Evolutionary conservation across 1,140 invertebrate species (phyloP).

Genomic region (Elymnias hypermnestra): DNA sequence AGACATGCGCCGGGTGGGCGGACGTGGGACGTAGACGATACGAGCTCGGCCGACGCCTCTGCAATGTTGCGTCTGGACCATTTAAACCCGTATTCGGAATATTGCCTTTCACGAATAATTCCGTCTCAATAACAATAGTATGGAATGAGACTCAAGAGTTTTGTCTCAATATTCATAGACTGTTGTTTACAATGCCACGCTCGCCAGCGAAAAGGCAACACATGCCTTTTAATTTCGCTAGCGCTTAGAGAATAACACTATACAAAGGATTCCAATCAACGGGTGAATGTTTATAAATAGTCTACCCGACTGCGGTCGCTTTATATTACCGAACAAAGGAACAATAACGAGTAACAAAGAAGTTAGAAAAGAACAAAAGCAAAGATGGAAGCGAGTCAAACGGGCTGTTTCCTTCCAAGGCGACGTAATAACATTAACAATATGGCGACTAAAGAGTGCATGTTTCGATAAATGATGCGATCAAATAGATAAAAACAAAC

Average conservation of each 20-base stretch:
- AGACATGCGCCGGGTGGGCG: constrained; percentile 44
- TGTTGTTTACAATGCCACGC: constrained; percentile 1
- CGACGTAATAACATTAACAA: constrained; percentile 64
- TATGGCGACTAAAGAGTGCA: constrained; percentile 41
- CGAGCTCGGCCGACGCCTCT: constrained; percentile 40
- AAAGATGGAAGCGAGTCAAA: constrained; percentile 55
- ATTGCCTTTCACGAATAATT: constrained; percentile 42
- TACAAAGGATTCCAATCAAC: constrained; percentile 54
- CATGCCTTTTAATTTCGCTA: constrained; percentile 24
- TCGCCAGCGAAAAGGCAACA: neutral
- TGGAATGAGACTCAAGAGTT: neutral
- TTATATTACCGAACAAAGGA: constrained; percentile 59
- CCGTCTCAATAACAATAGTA: constrained; percentile 22
- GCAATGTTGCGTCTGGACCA: constrained; percentile 39
- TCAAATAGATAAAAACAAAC: too few species aligned
- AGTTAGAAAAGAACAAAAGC: constrained; percentile 68
- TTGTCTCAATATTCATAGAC: neutral
- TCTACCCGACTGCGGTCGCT: constrained; percentile 37
- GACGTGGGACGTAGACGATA: constrained; percentile 45
- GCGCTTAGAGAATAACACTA: constrained; percentile 32
- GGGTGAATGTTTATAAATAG: constrained; percentile 60
- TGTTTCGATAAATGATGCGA: constrained; percentile 38
- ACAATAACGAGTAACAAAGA: constrained; percentile 61
- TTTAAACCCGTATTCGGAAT: constrained; percentile 42
- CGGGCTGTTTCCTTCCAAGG: constrained; percentile 56